These are phyloP conservation scores for Hydropsyche betteni DNA, from an alignment of 2,888 invertebrate genomes.

Conservation along the genomic window DNA sequence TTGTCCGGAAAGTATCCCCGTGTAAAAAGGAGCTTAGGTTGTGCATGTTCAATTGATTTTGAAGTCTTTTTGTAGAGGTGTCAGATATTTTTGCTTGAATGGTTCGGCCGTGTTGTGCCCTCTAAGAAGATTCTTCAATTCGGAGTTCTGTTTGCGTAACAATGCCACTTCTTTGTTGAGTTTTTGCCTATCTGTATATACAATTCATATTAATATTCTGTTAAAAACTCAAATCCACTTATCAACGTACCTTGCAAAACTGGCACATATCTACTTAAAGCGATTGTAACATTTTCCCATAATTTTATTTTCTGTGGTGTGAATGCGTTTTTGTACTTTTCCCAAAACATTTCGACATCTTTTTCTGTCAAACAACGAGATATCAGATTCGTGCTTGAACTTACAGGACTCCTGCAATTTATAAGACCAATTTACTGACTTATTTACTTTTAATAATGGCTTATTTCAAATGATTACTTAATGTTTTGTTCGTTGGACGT, in stretches of 20 bases:
- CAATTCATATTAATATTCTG: constrained; percentile 6
- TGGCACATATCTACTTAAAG: constrained; percentile 71
- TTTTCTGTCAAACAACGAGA: constrained; percentile 54
- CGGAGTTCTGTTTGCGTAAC: constrained; percentile 73
- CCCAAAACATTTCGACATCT: constrained; percentile 75
- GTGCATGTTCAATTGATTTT: background rate
- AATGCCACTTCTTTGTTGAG: constrained; percentile 72
- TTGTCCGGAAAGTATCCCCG: too few relatives aligned
- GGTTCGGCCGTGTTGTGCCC: constrained; percentile 63
- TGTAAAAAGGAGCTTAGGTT: too few relatives aligned
- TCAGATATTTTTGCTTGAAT: constrained; percentile 44
- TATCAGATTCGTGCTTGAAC: constrained; percentile 34
- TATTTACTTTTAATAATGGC: too few relatives aligned
- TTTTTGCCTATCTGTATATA: constrained; percentile 49
- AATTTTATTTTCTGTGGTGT: constrained; percentile 70
- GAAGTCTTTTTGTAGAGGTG: constrained; percentile 40
- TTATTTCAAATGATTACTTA: constrained; percentile 52
- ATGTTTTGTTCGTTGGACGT: background rate
- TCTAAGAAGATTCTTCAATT: constrained; percentile 73
- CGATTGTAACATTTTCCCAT: constrained; percentile 75
- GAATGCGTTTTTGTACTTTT: constrained; percentile 69
- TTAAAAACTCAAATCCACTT: background rate
- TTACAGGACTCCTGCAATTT: background rate
- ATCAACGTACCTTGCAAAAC: constrained; percentile 67
- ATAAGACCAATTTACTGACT: too few relatives aligned